Evolutionary conservation across 2,888 invertebrate species (phyloP), one percentile per base, ranked within the genome.

Genomic region (Fragum whitleyi): DNA sequence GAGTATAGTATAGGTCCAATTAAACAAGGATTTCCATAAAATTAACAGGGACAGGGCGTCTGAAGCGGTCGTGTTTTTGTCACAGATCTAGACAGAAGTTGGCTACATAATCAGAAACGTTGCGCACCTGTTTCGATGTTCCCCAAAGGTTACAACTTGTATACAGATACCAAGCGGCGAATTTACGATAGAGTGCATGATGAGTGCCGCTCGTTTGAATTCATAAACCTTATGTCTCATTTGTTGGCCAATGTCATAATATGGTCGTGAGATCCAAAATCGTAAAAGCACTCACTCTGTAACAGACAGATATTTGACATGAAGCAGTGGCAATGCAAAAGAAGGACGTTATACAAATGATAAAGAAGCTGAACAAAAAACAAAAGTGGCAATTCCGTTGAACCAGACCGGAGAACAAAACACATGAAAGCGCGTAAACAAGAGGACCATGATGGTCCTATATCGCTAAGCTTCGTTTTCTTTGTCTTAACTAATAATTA

Each of bases 271-370:
- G 79, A 6, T 42, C 57, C 6, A 16, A 26, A 32, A 21, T 29
- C 5, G 47, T 42, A 3, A 29, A 68, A 21, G 71, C 79, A 19
- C 32, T 79, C 23, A 79, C 79, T 11, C 5, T 11, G n/a, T 69
- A 77, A 9, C 81, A 81, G 29, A 77, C 74, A 36, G 77, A 77
- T 70, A 67, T 81, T 0, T 81, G 77, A 74, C 57, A 72, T 16
- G 23, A 53, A 19, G 61, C 61, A 14, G 70, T 65, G 21, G 11
- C 57, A 9, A 79, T 59, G 59, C 11, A 32, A 21, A 79, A 79
- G 57, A 36, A 39, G 3, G 69, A 71, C 2, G 75, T 79, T 21
- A 29, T 79, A 7, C 21, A 2, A n/a, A n/a, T 14, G 16, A 21
- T 79, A 23, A 59, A 57, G 23, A 29, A 55, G 9, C 14, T 75